Percentiles rank a stretch among this genome's conserved stretches.
These are phyloP conservation scores for Camponotus vicinus DNA, from an alignment of 1,140 invertebrate species.

Conservation along the genomic window DNA sequence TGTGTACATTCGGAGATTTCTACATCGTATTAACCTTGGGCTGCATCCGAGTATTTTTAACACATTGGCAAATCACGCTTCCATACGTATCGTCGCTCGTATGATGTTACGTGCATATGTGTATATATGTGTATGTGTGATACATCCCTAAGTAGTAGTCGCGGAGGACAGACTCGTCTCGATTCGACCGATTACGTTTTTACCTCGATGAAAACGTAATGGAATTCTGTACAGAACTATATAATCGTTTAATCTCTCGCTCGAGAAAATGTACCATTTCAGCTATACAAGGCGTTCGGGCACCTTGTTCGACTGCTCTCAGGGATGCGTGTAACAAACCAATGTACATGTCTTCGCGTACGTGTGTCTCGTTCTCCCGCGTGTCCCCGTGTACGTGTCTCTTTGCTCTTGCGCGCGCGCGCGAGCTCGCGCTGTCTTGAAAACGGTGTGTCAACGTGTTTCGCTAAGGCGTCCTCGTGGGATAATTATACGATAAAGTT, in stretches of 20 bases:
- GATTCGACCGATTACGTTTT: slow-evolving; percentile 13
- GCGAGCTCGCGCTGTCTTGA: slow-evolving; percentile 30
- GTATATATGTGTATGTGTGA: not conserved
- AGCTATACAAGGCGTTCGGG: slow-evolving; percentile 13
- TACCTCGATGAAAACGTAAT: slow-evolving; percentile 42
- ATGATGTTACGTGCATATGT: slow-evolving; percentile 24
- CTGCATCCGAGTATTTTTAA: slow-evolving; percentile 46
- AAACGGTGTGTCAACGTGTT: slow-evolving; percentile 65
- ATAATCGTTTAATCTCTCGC: slow-evolving; percentile 9
- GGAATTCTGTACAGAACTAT: not conserved
- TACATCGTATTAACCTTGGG: slow-evolving; percentile 42
- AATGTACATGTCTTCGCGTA: slow-evolving; percentile 63
- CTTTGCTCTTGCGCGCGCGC: slow-evolving; percentile 32
- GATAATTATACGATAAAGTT: slow-evolving; percentile 67
- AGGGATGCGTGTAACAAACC: slow-evolving; percentile 62
- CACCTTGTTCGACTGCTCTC: slow-evolving; percentile 45
- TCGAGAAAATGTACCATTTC: not conserved
- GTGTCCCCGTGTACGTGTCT: slow-evolving; percentile 35
- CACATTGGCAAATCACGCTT: slow-evolving; percentile 46
- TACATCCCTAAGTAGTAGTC: slow-evolving; percentile 57
- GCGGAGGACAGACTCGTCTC: slow-evolving; percentile 35
- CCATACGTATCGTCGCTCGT: slow-evolving; percentile 33
- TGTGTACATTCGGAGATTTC: slow-evolving; percentile 38
- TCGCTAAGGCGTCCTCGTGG: slow-evolving; percentile 79
- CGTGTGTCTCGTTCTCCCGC: slow-evolving; percentile 32